Evolutionary conservation across 2,797 vertebrate genomes (phyloP), one percentile per base, ranked within the genome.

Genomic region (Phrynocephalus forsythii): DNA sequence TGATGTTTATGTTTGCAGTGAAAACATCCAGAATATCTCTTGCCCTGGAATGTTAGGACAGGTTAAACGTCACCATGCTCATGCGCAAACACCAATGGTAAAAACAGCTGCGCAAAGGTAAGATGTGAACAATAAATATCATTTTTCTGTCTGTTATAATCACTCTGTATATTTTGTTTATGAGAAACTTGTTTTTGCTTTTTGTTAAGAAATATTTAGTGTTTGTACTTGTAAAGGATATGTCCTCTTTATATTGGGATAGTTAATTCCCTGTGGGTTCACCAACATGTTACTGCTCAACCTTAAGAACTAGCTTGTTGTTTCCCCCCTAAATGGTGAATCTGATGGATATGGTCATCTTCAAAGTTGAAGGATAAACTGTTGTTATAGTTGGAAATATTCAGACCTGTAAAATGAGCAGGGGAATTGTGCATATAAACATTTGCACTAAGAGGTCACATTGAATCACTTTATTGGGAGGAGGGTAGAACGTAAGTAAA

Each of bases 51-150:
- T 98, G 78, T 90, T 98, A 60, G 93, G 98, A 84, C 98, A 98
- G 38, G 98, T 98, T 28, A 97, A 98, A 56, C 96, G 97, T 94
- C 98, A 98, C 90, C 98, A 99, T 26, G 95, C 98, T 0, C 97
- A 98, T 28, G 93, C 96, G 48, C 96, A 95, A 90, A 95, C 96
- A 81, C 79, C 97, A 0, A 30, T 93, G 77, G 92, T 97, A 87
- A 97, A 98, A 96, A 99, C 98, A 83, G 97, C 97, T 86, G 97
- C 97, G 92, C 98, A 98, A 95, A 99, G 98, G 99, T 99, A 95
- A 95, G 94, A 33, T 72, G 63, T 84, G 15, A 30, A 6, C 15
- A 28, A 28, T 2, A 1, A 44, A 15, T 86, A 82, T 60, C 85
- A 1, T 86, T 60, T 86, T 94, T 93, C 75, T 90, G 7, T 28